A percentile compares a stretch with the other conserved stretches of the same genome.
Evolutionary conservation across 2,113 vertebrate genomes (phyloP).

Genomic region (Lipophrys pholis): DNA sequence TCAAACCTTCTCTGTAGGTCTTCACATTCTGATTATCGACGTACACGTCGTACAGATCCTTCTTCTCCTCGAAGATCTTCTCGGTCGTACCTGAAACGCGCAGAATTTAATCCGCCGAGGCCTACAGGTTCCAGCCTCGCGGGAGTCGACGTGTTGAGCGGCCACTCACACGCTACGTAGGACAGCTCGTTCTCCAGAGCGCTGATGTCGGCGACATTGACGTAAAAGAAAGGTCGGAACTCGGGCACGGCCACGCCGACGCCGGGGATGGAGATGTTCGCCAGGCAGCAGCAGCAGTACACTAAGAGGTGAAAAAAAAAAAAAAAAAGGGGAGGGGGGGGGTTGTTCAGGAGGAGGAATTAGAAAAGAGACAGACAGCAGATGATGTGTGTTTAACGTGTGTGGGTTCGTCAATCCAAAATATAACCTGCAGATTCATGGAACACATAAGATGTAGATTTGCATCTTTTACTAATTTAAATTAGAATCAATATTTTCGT

Average conservation of each 20-base stretch:
- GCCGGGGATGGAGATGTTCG: constrained; percentile 92
- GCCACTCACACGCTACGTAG: constrained; percentile 93
- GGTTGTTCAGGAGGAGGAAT: constrained; percentile 3
- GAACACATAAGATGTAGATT: too few species aligned
- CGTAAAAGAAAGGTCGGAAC: constrained; percentile 96
- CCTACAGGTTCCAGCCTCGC: too few species aligned
- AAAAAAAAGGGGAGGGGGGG: background rate
- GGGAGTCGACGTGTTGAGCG: background rate
- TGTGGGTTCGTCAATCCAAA: too few species aligned
- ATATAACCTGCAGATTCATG: too few species aligned
- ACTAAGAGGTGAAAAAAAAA: constrained; percentile 74
- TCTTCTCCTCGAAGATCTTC: constrained; percentile 97
- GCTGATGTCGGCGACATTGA: constrained; percentile 94
- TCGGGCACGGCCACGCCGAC: constrained; percentile 90
- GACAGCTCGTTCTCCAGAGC: constrained; percentile 94
- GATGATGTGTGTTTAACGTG: too few species aligned
- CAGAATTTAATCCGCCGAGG: constrained; percentile 19
- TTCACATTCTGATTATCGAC: constrained; percentile 97
- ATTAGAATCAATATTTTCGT: too few species aligned
- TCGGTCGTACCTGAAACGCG: constrained; percentile 90
- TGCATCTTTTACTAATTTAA: too few species aligned
- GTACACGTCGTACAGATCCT: constrained; percentile 93
- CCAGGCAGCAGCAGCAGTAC: constrained; percentile 96
- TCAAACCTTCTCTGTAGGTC: constrained; percentile 89
- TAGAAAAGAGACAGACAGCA: constrained; percentile 9